These are phyloP conservation scores for Hartigia nigra DNA, from an alignment of 2,888 invertebrate species.

Conservation along the genomic window DNA sequence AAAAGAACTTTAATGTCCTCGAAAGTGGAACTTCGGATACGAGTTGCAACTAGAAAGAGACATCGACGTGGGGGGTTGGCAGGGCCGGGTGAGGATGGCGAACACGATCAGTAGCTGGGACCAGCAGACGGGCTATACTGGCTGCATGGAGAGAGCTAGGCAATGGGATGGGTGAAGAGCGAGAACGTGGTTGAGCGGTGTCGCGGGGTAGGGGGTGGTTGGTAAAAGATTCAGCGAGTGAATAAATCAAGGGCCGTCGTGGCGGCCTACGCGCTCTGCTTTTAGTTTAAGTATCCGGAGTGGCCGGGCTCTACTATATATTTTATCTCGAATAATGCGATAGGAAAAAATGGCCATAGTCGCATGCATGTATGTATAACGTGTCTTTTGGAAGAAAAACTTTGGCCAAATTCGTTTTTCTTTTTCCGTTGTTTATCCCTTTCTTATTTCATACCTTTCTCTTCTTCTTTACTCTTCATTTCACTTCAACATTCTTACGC, in stretches of 20 bases:
- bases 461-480: not conserved
- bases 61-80: slow-evolving; percentile 25
- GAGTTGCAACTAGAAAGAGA: slow-evolving; percentile 15
- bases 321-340: slow-evolving; percentile 48
- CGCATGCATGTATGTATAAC: not conserved
- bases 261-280: slow-evolving; percentile 37
- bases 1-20: slow-evolving; percentile 12
- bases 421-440: not conserved
- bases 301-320: slow-evolving; percentile 29
- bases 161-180: slow-evolving; percentile 14
- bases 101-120: slow-evolving; percentile 32
- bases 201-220: slow-evolving; percentile 15
- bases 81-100: slow-evolving; percentile 28
- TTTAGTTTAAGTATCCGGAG: slow-evolving; percentile 53
- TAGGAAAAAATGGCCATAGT: slow-evolving; percentile 17
- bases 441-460: not conserved
- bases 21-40: slow-evolving; percentile 13
- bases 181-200: not conserved
- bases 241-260: slow-evolving; percentile 60
- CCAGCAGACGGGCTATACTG: slow-evolving; percentile 33
- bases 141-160: not conserved
- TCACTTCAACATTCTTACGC: not conserved
- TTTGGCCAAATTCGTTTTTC: not conserved
- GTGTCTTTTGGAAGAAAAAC: not conserved
- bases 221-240: slow-evolving; percentile 60